These are phyloP conservation scores for Aricia artaxerxes DNA, from an alignment of 2,888 invertebrate species.

Conservation along the genomic window DNA sequence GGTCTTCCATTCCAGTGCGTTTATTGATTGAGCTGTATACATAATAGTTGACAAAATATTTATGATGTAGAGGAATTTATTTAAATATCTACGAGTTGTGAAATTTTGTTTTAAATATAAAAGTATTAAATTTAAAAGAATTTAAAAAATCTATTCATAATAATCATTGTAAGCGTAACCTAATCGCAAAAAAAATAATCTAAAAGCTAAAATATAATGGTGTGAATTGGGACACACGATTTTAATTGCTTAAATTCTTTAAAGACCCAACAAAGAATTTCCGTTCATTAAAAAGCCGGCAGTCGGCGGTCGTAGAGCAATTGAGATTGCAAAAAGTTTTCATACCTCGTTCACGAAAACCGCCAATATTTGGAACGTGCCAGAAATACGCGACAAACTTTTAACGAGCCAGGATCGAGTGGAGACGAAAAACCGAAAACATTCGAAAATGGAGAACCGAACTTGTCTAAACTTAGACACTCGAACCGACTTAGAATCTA, in stretches of 20 bases:
- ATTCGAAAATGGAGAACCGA: conserved; percentile 4
- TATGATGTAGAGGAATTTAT: no score
- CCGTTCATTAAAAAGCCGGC: conserved; percentile 21
- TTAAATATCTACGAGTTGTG: no score
- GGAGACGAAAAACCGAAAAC: conserved; percentile 47
- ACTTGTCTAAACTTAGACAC: neutral
- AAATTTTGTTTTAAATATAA: no score
- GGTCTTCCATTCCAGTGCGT: neutral
- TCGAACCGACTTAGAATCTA: neutral
- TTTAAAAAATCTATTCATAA: no score
- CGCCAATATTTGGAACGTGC: conserved; percentile 36
- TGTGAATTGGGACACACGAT: conserved; percentile 16
- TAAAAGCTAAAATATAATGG: neutral
- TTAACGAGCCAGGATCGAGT: conserved; percentile 56
- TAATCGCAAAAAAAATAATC: neutral
- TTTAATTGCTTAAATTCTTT: conserved; percentile 17
- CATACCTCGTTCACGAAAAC: conserved; percentile 25
- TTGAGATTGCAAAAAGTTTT: conserved; percentile 29
- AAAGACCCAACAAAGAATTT: conserved; percentile 9
- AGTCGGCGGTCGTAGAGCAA: conserved; percentile 17
- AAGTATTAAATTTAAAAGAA: no score
- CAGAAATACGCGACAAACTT: conserved; percentile 47
- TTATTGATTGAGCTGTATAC: neutral
- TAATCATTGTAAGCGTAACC: neutral
- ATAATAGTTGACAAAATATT: neutral